phyloP scores from a whole-genome alignment of 2,113 vertebrate species.

The Lagopus leucura region DNA sequence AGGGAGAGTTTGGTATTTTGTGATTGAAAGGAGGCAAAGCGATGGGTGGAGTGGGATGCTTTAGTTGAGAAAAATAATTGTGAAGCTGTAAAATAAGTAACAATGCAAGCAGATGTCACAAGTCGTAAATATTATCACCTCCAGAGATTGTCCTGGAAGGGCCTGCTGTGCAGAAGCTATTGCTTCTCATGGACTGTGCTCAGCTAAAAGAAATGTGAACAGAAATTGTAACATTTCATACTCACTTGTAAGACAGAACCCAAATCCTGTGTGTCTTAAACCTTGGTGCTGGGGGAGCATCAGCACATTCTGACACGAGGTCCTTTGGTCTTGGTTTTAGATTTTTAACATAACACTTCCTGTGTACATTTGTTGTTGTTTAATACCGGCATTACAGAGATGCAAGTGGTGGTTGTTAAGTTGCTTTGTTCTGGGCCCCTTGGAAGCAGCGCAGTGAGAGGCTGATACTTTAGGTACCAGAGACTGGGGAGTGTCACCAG shows the following conservation, averaged over 20 bases:
- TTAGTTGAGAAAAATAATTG: neutral
- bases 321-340: neutral
- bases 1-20: neutral
- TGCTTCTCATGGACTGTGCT: neutral
- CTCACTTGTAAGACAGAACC: neutral
- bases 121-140: neutral
- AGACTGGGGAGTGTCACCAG: neutral
- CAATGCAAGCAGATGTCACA: neutral
- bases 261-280: neutral
- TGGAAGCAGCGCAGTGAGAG: neutral
- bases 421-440: neutral
- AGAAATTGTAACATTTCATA: neutral
- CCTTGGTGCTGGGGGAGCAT: neutral
- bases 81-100: neutral
- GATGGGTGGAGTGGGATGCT: neutral
- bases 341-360: neutral
- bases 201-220: neutral
- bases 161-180: neutral
- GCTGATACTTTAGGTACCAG: neutral
- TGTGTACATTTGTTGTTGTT: neutral
- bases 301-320: neutral
- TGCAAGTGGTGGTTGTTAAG: fast-evolving
- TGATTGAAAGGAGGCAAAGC: neutral
- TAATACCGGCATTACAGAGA: neutral
- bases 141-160: neutral